phyloP scores from a whole-genome alignment of 1,140 invertebrate genomes.

The Drosophila miranda region DNA sequence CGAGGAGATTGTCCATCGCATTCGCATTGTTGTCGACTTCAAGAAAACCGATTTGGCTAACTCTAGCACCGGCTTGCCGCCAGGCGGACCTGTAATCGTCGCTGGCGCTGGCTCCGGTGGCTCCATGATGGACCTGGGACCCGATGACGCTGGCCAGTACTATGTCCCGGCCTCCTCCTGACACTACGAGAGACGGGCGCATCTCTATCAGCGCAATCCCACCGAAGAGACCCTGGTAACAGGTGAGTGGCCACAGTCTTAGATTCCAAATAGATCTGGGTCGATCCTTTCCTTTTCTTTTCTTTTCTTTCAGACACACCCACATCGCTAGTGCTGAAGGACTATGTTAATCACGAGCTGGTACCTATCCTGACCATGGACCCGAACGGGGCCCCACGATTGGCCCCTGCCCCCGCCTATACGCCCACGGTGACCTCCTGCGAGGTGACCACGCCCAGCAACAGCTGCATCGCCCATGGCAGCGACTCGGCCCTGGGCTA shows the following conservation, averaged over 20 bases:
- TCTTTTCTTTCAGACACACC: constrained; percentile 84
- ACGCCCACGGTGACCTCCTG: constrained; percentile 3
- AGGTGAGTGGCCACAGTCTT: constrained; percentile 38
- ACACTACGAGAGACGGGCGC: constrained; percentile 86
- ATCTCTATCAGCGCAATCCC: constrained; percentile 86
- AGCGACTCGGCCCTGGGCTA: constrained; percentile 38
- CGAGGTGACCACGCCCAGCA: constrained; percentile 30
- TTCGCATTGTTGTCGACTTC: constrained; percentile 86
- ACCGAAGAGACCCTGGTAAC: constrained; percentile 86
- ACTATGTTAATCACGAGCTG: constrained; percentile 80
- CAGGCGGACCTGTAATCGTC: no score
- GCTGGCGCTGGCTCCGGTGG: constrained; percentile 43
- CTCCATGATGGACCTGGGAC: constrained; percentile 71
- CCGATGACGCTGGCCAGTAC: constrained; percentile 84
- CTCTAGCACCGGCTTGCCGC: constrained; percentile 1
- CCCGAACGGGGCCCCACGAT: constrained; percentile 62
- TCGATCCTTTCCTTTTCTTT: no score
- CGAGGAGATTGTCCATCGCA: constrained; percentile 92
- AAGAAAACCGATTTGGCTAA: constrained; percentile 77
- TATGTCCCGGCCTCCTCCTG: constrained; percentile 86
- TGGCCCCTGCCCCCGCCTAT: constrained; percentile 30
- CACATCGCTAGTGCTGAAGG: constrained; percentile 83
- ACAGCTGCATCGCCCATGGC: constrained; percentile 38
- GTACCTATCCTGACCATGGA: constrained; percentile 82
- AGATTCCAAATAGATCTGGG: no score